Conservation (phyloP, 2,888 invertebrate genomes). For the Diaperis boleti region DNA sequence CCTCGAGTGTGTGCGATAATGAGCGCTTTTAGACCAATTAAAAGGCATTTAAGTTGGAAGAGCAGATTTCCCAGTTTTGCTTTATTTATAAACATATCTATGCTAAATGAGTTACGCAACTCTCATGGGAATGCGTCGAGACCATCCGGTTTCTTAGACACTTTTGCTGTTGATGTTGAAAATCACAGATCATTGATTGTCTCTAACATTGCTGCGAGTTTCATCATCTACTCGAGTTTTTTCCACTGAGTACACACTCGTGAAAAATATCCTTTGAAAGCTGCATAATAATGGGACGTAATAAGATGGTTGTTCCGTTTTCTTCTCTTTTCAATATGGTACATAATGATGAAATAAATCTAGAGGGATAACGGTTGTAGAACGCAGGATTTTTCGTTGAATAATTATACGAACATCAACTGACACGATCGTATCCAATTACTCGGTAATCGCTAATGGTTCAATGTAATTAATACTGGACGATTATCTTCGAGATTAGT, state of each 20-base stretch:
- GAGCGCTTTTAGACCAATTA: too few relatives aligned
- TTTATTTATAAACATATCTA: too few relatives aligned
- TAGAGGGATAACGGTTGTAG: slow-evolving; percentile 25
- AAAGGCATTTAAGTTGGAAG: too few relatives aligned
- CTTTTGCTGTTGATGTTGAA: too few relatives aligned
- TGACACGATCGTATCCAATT: slow-evolving; percentile 34
- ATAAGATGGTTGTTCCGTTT: slow-evolving; percentile 32
- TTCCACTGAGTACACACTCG: neutral
- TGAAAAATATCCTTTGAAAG: slow-evolving; percentile 20
- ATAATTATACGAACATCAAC: slow-evolving; percentile 30
- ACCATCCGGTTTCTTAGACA: too few relatives aligned
- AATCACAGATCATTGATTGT: too few relatives aligned
- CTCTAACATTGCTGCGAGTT: slow-evolving; percentile 24
- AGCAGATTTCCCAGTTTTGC: too few relatives aligned
- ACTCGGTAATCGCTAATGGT: slow-evolving; percentile 28
- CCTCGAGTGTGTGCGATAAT: too few relatives aligned
- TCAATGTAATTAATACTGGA: slow-evolving; percentile 26
- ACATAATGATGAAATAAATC: slow-evolving; percentile 34
- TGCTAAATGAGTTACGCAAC: too few relatives aligned
- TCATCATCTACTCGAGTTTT: slow-evolving; percentile 18
- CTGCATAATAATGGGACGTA: slow-evolving; percentile 31
- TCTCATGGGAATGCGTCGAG: too few relatives aligned
- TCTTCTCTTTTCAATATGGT: slow-evolving; percentile 33
- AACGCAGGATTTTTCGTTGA: slow-evolving; percentile 22
- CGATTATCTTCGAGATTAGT: slow-evolving; percentile 28